Evolutionary conservation across 2,113 vertebrate species (phyloP).

Genomic region (Otus sunia): DNA sequence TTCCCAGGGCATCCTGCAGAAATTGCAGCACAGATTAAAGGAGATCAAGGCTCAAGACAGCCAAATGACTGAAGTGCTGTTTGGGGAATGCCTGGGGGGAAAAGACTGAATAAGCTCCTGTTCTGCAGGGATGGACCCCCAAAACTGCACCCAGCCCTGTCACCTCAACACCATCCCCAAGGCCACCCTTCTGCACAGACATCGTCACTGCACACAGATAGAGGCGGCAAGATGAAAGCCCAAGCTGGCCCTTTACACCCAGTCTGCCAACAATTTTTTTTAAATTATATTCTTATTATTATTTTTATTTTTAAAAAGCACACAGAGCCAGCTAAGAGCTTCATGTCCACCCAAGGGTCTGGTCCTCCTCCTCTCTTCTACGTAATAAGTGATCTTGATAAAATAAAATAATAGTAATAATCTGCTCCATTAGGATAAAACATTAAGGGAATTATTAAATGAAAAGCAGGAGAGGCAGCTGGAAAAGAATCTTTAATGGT

Average conservation of each 20-base stretch:
- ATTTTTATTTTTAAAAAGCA: not conserved
- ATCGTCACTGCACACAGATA: not conserved
- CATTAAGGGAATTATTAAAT: conserved; percentile 65
- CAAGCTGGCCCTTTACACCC: not conserved
- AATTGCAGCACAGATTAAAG: not conserved
- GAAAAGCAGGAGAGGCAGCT: conserved; percentile 39
- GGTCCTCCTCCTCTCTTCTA: not conserved
- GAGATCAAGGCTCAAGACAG: not conserved
- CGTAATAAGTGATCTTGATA: conserved; percentile 60
- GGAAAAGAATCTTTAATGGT: conserved; percentile 48
- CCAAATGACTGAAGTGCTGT: not conserved
- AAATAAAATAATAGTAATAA: conserved; percentile 74
- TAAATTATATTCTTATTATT: conserved; percentile 9
- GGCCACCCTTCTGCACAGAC: not conserved
- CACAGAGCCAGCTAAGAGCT: not conserved
- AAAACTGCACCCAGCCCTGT: not conserved
- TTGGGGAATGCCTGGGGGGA: not conserved
- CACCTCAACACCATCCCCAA: not conserved
- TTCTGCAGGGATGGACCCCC: fast-evolving
- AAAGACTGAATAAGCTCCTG: not conserved
- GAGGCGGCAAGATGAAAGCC: not conserved
- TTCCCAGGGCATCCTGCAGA: conserved; percentile 17
- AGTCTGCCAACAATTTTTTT: not conserved
- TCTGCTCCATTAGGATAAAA: conserved; percentile 69
- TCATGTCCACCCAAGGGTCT: not conserved